Evolutionary conservation across 2,113 vertebrate species (phyloP).

Genomic region (Vireo altiloquus): DNA sequence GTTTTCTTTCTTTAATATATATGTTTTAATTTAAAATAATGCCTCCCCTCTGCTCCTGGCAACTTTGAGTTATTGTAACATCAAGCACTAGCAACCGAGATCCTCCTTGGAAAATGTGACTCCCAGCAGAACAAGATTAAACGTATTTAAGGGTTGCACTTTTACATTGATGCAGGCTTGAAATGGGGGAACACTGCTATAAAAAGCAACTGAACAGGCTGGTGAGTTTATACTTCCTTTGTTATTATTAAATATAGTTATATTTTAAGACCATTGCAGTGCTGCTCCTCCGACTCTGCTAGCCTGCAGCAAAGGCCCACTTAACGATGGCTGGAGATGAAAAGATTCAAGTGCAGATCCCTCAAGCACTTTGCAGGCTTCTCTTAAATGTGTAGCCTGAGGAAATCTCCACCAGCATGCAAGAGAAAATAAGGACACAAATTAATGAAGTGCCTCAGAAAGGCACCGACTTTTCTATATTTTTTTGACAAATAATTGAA

Average conservation of each 20-base stretch:
- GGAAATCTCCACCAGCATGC: not conserved
- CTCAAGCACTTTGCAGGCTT: not conserved
- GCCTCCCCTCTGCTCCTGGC: not conserved
- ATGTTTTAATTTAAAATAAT: not conserved
- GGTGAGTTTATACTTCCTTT: not conserved
- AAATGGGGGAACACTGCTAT: not conserved
- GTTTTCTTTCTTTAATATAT: not conserved
- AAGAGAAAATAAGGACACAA: not conserved
- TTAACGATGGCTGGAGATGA: not conserved
- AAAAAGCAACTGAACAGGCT: not conserved
- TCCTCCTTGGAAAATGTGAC: not conserved
- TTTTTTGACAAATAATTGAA: not conserved
- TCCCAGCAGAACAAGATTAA: not conserved
- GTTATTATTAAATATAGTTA: constrained; percentile 1
- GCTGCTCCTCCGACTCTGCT: not conserved
- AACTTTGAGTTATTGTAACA: not conserved
- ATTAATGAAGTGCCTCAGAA: not conserved
- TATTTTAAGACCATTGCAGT: not conserved
- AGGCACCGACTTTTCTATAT: not conserved
- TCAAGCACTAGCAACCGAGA: not conserved
- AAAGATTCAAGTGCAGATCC: constrained; percentile 14
- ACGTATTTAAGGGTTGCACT: not conserved
- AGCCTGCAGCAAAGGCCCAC: not conserved
- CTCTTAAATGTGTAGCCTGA: constrained; percentile 10
- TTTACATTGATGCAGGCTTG: not conserved